Percentiles rank a stretch among this genome's conserved stretches.
phyloP scores from a whole-genome alignment of 2,797 vertebrate genomes.

The Fistularia commersonii region DNA sequence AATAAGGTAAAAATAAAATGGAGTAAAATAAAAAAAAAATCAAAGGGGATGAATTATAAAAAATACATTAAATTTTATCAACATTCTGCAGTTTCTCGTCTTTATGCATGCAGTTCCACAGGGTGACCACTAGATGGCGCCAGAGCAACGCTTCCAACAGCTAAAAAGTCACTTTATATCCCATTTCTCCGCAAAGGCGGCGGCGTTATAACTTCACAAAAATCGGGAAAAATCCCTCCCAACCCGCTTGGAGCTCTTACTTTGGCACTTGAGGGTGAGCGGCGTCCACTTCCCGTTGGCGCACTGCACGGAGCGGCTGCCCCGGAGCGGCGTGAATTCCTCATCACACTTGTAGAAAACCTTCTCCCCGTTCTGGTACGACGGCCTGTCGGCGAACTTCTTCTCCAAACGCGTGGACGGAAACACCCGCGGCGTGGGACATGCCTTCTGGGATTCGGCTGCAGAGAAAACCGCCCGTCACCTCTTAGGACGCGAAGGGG shows the following conservation, averaged over 20 bases:
- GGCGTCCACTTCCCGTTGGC: constrained; percentile 42
- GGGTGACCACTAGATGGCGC: too few relatives aligned
- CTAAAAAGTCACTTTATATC: too few relatives aligned
- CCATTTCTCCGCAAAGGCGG: too few relatives aligned
- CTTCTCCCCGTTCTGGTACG: constrained; percentile 18
- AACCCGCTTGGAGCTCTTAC: constrained; percentile 39
- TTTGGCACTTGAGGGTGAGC: constrained; percentile 55
- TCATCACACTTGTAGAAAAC: constrained; percentile 46
- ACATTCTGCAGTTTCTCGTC: too few relatives aligned
- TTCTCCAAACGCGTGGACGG: neutral
- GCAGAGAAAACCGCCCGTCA: neutral
- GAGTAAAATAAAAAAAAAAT: too few relatives aligned
- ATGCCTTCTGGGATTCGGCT: constrained; percentile 26
- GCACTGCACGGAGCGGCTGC: constrained; percentile 32
- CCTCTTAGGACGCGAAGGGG: too few relatives aligned
- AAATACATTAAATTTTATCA: too few relatives aligned
- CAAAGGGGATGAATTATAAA: too few relatives aligned
- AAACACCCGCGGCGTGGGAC: constrained; percentile 31
- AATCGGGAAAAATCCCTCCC: neutral
- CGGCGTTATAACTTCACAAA: too few relatives aligned
- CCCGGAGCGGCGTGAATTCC: constrained; percentile 7
- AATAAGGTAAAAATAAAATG: too few relatives aligned
- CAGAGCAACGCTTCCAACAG: too few relatives aligned
- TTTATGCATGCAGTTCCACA: too few relatives aligned
- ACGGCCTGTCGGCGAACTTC: rapidly evolving